A percentile compares a stretch with the other conserved stretches of the same genome.
Conservation (phyloP, 2,797 vertebrate genomes). For the Alcedo atthis region DNA sequence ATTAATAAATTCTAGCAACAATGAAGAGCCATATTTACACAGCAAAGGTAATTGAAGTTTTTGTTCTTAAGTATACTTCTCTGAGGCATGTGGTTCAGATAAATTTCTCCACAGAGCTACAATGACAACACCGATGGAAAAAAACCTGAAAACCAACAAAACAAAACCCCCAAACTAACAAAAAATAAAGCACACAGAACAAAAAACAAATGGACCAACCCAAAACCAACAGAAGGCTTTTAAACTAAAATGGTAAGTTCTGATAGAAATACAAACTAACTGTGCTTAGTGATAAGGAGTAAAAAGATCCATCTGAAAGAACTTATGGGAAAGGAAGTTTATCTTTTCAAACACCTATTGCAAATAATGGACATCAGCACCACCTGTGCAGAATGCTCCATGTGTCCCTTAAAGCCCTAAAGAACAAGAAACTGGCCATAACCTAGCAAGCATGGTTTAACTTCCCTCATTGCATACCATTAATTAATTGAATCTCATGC, state of each 20-base stretch:
- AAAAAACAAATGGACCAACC: rapidly evolving
- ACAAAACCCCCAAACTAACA: too few species aligned
- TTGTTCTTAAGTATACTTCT: not conserved
- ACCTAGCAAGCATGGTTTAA: not conserved
- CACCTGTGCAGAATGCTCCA: not conserved
- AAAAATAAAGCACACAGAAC: too few species aligned
- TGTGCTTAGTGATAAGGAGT: not conserved
- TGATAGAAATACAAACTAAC: not conserved
- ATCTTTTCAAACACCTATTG: not conserved
- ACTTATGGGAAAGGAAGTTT: not conserved
- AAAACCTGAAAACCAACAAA: not conserved
- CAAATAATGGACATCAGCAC: not conserved
- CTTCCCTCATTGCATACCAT: not conserved
- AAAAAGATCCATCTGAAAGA: not conserved
- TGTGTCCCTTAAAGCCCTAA: not conserved
- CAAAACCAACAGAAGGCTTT: not conserved
- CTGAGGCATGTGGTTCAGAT: not conserved
- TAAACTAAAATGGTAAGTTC: not conserved
- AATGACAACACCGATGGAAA: not conserved
- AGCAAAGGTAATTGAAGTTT: not conserved
- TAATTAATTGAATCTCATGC: not conserved
- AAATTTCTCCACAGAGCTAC: not conserved
- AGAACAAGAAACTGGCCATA: not conserved
- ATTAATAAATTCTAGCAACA: not conserved
- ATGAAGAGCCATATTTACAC: not conserved